Base-by-base conservation (phyloP, 2,888 invertebrate species). In the Xanthia icteritia region DNA sequence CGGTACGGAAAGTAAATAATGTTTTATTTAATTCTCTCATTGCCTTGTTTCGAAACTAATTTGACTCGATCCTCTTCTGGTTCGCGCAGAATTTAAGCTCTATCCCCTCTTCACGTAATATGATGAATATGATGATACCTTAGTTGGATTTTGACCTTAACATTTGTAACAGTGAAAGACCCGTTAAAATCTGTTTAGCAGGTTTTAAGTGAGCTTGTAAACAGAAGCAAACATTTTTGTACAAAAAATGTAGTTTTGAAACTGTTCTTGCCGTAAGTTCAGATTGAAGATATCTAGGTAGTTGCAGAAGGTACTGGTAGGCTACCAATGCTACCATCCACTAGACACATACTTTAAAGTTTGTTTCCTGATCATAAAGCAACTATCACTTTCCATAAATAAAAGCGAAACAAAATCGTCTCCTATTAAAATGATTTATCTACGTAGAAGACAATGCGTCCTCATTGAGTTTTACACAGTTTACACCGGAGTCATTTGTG, bases 81-180 rank as follows among this genome's bases (percentile, higher is more conserved):
- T 66, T 77, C 56, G 36, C 17, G 45, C 48, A 70, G 58, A 69
- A 66, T 36, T 54, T 60, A 45, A 61, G 27, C 13, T 58, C 48
- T 48, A 42, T 58, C 48, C 31, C 42, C 42, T 70, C 66, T 74
- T 71, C 17, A 54, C 61, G 20, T n/a, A 39, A 39, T 51, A 36
- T 39, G 48, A 71, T 48, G 39, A 39, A 39, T 51, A 36, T 39
- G 48, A 71, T 48, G 39, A 71, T 63, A 73, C 77, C 68, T 82
- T 72, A 74, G 66, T 75, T 77, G 56, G 48, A 56, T 73, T 77
- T 72, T 68, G 75, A 79, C 79, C 86, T 86, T 86, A 67, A 71
- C 75, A 78, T 83, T 79, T 86, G 67, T 69, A 83, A 76, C 74
- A 75, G 78, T 77, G 86, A 85, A 85, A 85, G 39, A 74, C 48